Evolutionary conservation across 1,140 invertebrate genomes (phyloP).

Genomic region (Drosophila littoralis): DNA sequence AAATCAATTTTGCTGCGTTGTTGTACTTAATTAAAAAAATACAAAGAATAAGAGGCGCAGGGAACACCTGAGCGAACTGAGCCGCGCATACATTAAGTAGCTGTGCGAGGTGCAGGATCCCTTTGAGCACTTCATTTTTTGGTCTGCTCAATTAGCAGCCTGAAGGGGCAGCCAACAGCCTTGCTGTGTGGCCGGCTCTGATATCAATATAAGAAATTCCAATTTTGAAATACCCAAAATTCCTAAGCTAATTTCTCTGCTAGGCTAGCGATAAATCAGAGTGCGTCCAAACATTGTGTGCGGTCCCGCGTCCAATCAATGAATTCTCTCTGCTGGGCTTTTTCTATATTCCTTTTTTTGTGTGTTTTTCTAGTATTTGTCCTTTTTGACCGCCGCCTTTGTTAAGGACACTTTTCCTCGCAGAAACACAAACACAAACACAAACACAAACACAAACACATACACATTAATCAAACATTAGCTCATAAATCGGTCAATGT

Average conservation of each 20-base stretch:
- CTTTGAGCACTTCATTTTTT: conserved; percentile 75
- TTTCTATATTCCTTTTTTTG: neutral
- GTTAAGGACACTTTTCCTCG: conserved; percentile 34
- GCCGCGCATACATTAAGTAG: conserved; percentile 57
- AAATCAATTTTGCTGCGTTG: conserved; percentile 82
- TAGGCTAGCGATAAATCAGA: conserved; percentile 70
- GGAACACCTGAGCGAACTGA: conserved; percentile 36
- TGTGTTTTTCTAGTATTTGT: conserved; percentile 27
- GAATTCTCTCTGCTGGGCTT: conserved; percentile 36
- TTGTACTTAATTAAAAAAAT: conserved; percentile 74
- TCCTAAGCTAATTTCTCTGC: conserved; percentile 64
- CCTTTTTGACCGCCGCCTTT: conserved; percentile 30
- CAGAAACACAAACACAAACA: neutral
- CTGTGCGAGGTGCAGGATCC: conserved; percentile 31
- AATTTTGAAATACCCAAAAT: conserved; percentile 37
- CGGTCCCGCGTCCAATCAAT: conserved; percentile 70
- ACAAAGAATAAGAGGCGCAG: conserved; percentile 3
- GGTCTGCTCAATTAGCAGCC: conserved; percentile 61
- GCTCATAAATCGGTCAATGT: conserved; percentile 51
- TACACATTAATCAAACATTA: conserved; percentile 57
- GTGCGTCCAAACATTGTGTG: conserved; percentile 55
- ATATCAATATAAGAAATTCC: conserved; percentile 19
- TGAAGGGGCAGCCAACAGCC: neutral
- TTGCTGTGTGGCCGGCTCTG: conserved; percentile 41
- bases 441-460: neutral